A percentile compares a stretch with the other conserved stretches of the same genome.
Conservation (phyloP, 1,140 invertebrate genomes). For the Drosophila azteca region DNA sequence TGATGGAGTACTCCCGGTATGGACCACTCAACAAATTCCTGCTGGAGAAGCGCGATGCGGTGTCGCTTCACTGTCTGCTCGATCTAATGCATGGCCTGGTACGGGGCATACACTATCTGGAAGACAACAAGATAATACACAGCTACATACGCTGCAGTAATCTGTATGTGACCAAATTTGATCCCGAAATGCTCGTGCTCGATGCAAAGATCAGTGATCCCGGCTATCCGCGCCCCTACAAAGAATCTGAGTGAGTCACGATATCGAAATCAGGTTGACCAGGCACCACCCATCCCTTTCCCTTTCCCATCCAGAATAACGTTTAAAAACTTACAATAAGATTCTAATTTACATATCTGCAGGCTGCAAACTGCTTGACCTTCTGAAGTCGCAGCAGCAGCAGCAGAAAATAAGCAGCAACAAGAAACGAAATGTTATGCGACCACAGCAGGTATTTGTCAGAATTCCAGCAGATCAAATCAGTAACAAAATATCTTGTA, state of each 20-base stretch:
- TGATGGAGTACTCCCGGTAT: conserved; percentile 91
- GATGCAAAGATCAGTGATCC: conserved; percentile 92
- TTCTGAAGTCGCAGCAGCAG: too few species aligned
- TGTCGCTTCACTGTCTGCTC: conserved; percentile 90
- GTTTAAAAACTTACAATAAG: not conserved
- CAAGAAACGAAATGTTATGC: too few species aligned
- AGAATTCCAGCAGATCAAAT: too few species aligned
- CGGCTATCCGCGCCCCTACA: conserved; percentile 86
- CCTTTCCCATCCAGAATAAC: too few species aligned
- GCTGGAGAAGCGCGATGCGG: conserved; percentile 72
- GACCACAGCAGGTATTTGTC: too few species aligned
- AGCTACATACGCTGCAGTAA: conserved; percentile 94
- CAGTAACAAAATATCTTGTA: too few species aligned
- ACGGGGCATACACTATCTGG: conserved; percentile 86
- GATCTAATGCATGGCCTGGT: conserved; percentile 91
- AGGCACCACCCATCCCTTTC: too few species aligned
- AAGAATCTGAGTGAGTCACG: conserved; percentile 57
- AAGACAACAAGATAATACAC: conserved; percentile 91
- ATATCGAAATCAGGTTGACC: not conserved
- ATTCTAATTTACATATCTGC: too few species aligned
- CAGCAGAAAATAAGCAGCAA: too few species aligned
- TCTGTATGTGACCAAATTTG: conserved; percentile 87
- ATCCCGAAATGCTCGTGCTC: conserved; percentile 88
- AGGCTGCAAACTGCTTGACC: too few species aligned
- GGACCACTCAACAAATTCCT: conserved; percentile 92